Percentiles rank a stretch among this genome's conserved stretches.
phyloP scores from a whole-genome alignment of 2,888 invertebrate genomes.

The Polyommatus icarus region DNA sequence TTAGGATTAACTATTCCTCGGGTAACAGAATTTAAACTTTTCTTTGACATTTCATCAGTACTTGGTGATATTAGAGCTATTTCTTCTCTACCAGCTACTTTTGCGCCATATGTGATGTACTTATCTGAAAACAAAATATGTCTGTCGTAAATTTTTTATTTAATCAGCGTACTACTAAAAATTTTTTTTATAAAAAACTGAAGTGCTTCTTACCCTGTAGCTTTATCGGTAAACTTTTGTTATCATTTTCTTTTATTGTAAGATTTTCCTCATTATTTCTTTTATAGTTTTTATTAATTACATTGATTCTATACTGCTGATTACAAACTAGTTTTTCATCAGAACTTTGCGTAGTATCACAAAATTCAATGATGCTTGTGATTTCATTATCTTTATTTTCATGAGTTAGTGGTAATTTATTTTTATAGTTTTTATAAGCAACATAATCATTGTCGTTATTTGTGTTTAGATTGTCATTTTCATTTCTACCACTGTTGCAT shows the following conservation, averaged over 20 bases:
- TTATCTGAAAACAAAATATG: slow-evolving; percentile 35
- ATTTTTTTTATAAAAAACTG: background rate
- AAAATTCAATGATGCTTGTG: slow-evolving; percentile 32
- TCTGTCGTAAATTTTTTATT: background rate
- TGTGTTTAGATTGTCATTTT: slow-evolving; percentile 8
- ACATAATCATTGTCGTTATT: background rate
- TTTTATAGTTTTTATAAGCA: slow-evolving; percentile 20
- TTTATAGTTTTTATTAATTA: background rate
- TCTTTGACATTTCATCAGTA: slow-evolving; percentile 76
- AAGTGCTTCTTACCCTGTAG: background rate
- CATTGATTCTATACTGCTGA: slow-evolving; percentile 22
- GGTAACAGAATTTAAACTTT: slow-evolving; percentile 68
- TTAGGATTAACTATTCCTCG: slow-evolving; percentile 91
- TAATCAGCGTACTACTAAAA: background rate
- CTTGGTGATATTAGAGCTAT: slow-evolving; percentile 80
- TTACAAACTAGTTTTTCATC: slow-evolving; percentile 25
- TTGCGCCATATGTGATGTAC: slow-evolving; percentile 46
- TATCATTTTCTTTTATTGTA: background rate
- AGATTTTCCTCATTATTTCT: background rate
- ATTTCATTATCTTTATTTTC: background rate
- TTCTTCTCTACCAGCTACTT: slow-evolving; percentile 76
- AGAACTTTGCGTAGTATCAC: slow-evolving; percentile 27
- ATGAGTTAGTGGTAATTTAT: background rate
- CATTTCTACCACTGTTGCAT: slow-evolving; percentile 28
- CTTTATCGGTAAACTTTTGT: background rate